Conservation (phyloP, 2,797 vertebrate genomes). For the Gambelia wislizenii region DNA sequence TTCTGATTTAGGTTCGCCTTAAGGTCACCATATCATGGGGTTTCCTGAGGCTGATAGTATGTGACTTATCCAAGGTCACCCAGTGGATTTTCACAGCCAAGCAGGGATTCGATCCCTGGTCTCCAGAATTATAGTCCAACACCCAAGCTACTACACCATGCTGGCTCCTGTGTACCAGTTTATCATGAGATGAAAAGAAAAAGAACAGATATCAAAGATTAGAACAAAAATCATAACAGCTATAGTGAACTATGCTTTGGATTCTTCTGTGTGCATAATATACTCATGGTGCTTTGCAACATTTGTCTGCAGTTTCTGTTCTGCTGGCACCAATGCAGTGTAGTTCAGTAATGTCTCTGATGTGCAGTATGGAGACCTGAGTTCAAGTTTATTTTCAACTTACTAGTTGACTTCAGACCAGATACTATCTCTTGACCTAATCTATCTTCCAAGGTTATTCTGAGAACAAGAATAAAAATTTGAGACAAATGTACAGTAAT, state of each 20-base stretch:
- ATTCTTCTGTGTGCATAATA: neutral
- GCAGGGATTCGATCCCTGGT: no score
- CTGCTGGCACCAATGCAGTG: neutral
- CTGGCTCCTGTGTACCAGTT: no score
- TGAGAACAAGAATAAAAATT: neutral
- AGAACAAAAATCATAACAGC: neutral
- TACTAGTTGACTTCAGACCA: neutral
- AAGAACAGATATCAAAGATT: neutral
- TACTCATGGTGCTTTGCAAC: neutral
- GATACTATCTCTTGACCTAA: neutral
- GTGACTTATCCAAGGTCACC: no score
- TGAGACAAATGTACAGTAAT: neutral
- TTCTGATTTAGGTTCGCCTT: no score
- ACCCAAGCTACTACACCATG: no score
- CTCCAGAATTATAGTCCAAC: no score
- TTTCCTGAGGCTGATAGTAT: no score
- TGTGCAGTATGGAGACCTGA: neutral
- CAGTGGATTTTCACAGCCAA: no score
- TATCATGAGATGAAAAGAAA: neutral
- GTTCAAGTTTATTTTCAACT: neutral
- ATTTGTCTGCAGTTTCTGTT: neutral
- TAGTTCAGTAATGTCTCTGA: neutral
- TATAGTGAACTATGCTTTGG: neutral
- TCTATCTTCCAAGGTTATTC: neutral
- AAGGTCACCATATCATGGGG: no score